These are phyloP conservation scores for Pimpla rufipes DNA, from an alignment of 2,888 invertebrate species.

Conservation along the genomic window DNA sequence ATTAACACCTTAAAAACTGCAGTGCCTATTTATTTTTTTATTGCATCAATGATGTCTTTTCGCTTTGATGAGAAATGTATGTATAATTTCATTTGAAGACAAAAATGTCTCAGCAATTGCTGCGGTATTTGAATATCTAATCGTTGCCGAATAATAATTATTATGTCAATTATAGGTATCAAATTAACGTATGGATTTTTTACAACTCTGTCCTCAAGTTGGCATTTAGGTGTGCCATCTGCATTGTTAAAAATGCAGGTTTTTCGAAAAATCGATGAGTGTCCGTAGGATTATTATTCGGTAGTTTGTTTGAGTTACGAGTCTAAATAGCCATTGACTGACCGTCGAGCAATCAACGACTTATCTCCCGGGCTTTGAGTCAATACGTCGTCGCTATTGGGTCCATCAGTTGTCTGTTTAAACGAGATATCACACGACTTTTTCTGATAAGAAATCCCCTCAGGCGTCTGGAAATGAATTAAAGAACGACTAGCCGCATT, in stretches of 20 bases:
- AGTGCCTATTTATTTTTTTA: no score
- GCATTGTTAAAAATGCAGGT: no score
- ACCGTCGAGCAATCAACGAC: conserved; percentile 14
- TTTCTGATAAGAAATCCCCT: conserved; percentile 15
- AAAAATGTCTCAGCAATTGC: no score
- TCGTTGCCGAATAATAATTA: background rate
- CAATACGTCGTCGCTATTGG: conserved; percentile 5
- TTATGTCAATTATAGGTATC: background rate
- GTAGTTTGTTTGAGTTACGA: background rate
- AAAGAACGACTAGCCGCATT: background rate
- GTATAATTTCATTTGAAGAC: no score
- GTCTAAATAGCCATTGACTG: background rate
- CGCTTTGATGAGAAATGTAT: no score
- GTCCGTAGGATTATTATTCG: background rate
- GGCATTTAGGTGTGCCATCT: no score
- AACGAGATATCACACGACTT: conserved; percentile 12
- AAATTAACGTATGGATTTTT: no score
- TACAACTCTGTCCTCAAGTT: no score
- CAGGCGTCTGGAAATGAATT: background rate
- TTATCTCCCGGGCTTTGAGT: conserved; percentile 16
- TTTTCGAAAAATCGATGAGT: background rate
- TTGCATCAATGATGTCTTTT: no score
- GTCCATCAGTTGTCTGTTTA: conserved; percentile 15
- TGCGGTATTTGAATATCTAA: no score
- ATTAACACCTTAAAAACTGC: no score